Evolutionary conservation across 2,113 vertebrate genomes (phyloP), one percentile per base, ranked within the genome.

Genomic region (Martes martes): DNA sequence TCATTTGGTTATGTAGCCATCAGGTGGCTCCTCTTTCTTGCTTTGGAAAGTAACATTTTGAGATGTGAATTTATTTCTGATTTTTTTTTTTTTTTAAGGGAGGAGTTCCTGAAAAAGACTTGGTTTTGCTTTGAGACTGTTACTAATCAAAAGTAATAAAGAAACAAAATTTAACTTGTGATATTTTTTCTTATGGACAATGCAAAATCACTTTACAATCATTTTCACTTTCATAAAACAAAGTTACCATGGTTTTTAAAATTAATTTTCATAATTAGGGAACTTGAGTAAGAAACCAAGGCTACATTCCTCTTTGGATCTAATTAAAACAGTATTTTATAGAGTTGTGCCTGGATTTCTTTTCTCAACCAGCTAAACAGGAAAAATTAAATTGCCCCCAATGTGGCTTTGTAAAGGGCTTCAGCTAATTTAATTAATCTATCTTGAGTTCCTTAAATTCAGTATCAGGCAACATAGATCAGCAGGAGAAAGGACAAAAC

Each of bases 291-390:
- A 86, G 59, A 98, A 98, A 95, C 91, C 97, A 98, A 94, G 57
- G 31, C 69, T 95, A 26, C 7, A 24, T 94, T 98, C 42, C 82
- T 98, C 91, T 94, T 98, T 94, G 95, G 39, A 94, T 98, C 96
- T 97, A 98, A 98, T 98, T 99, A 98, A 98, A 99, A 92, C 0
- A 0, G 55, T 98, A 98, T 98, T 98, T 99, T 95, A 98, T 65
- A 96, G 18, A 97, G 39, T 85, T 90, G 84, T 81, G 87, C 71
- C 78, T 97, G 93, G 97, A 96, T 98, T 97, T 97, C 96, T 21
- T 85, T 98, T 96, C 97, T 97, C 31, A 73, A 80, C 91, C 65
- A 93, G 21, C 55, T 90, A 96, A 97, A 98, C 8, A 89, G 59
- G 95, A 94, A 96, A 96, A 55, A 97, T 95, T 98, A 98, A 98